These are phyloP conservation scores for Balaenoptera acutorostrata DNA, from an alignment of 2,113 vertebrate species.

Conservation along the genomic window DNA sequence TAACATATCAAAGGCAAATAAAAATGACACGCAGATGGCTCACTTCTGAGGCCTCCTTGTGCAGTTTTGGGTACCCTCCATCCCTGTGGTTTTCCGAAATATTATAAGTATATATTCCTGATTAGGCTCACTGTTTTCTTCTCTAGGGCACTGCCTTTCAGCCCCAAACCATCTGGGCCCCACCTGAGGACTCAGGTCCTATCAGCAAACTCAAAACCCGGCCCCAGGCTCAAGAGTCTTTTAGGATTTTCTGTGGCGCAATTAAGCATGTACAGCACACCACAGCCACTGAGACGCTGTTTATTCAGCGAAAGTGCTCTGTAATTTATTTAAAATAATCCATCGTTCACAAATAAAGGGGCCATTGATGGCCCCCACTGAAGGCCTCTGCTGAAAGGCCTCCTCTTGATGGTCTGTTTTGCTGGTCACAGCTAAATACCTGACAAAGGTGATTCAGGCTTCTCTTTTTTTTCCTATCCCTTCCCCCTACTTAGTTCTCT, in stretches of 20 bases:
- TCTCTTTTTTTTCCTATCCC: neutral
- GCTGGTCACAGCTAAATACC: conserved; percentile 87
- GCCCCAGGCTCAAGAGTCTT: conserved; percentile 91
- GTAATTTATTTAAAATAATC: conserved; percentile 99
- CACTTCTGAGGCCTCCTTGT: conserved; percentile 89
- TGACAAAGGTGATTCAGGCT: conserved; percentile 85
- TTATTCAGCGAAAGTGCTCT: conserved; percentile 99
- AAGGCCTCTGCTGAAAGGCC: conserved; percentile 92
- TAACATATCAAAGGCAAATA: conserved; percentile 86
- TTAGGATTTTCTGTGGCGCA: conserved; percentile 93
- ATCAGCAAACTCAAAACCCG: conserved; percentile 91
- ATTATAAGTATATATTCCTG: conserved; percentile 88
- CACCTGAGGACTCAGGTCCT: conserved; percentile 87
- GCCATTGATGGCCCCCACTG: conserved; percentile 91
- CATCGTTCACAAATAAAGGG: conserved; percentile 99
- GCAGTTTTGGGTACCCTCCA: conserved; percentile 88
- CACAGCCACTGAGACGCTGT: conserved; percentile 96
- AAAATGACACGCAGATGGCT: conserved; percentile 82
- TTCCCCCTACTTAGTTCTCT: neutral
- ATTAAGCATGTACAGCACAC: conserved; percentile 91
- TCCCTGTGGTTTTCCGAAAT: conserved; percentile 86
- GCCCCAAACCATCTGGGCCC: conserved; percentile 82
- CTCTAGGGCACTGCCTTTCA: conserved; percentile 84
- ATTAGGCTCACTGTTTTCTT: conserved; percentile 85
- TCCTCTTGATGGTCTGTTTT: conserved; percentile 88